Base-by-base conservation (phyloP, 2,797 vertebrate genomes). In the Spinus olivaceus region DNA sequence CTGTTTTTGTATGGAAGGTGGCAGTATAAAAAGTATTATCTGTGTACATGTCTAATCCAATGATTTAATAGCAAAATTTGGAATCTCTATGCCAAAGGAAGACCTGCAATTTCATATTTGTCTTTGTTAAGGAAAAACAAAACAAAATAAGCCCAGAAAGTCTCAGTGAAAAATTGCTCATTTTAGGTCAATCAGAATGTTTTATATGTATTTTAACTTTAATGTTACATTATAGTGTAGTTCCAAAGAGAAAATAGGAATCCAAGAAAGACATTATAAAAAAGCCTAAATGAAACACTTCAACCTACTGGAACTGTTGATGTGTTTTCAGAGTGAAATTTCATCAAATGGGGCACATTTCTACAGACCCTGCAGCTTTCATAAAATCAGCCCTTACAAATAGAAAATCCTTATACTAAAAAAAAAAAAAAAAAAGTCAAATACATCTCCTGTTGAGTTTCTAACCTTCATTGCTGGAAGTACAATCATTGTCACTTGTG, bases 291-390 rank as follows among this genome's bases (percentile, higher is more conserved):
- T 51, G 22, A 91, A 92, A 78, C 28, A 76, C 82, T 92, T 94
- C 49, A 86, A 83, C 57, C 53, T 86, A 27, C 50, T 94, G 72
- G 61, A 94, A 81, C 41, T 46, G 80, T 76, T 91, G 79, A 92
- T 93, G 44, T 61, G 59, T 90, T 95, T 92, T 86, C 88, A 66
- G 77, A 86, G 47, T 79, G 51, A 88, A 91, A 92, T 84, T 94
- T 88, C 73, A 66, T 94, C 82, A 93, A 76, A 90, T 24, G 15
- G 25, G 88, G 24, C 51, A 90, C 47, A 70, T 86, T 95, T 90
- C 59, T 74, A 66, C 39, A 79, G 59, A 72, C 59, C 51, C 70
- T 83, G 77, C 81, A 93, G 90, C 77, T 93, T 92, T 86, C 50
- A 83, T 74, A 81, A 92, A 94, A 83, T 92, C 76, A 81, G 63